phyloP scores from a whole-genome alignment of 2,113 vertebrate species.

The Anas platyrhynchos region DNA sequence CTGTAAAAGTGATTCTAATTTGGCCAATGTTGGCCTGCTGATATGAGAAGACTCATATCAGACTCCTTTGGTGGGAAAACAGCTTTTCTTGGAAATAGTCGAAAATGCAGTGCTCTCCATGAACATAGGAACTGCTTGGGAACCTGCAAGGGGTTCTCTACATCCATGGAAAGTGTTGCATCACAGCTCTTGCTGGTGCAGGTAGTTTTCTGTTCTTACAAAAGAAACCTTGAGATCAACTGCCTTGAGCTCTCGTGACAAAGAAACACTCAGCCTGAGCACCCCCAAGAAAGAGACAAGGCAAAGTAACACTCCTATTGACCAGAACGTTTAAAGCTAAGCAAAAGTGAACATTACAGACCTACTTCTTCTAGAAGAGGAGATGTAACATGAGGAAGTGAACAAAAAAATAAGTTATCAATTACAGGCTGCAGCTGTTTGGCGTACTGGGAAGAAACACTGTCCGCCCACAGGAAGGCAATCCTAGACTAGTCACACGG shows the following conservation, averaged over 20 bases:
- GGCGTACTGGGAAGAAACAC: background rate
- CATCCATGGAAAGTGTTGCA: background rate
- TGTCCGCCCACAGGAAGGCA: background rate
- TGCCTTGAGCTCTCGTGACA: background rate
- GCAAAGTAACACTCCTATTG: background rate
- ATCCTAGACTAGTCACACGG: background rate
- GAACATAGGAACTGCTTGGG: background rate
- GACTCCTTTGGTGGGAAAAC: background rate
- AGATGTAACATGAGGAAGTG: rapidly evolving
- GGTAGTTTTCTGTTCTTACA: background rate
- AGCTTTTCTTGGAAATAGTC: background rate
- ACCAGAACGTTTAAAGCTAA: background rate
- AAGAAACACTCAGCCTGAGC: background rate
- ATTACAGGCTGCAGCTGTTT: background rate
- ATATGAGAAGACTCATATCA: background rate
- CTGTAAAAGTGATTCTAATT: background rate
- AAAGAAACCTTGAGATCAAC: background rate
- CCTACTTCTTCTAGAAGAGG: background rate
- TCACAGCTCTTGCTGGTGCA: background rate
- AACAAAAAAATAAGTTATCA: background rate
- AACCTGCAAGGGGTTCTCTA: background rate
- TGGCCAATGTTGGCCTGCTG: background rate
- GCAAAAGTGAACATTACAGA: background rate
- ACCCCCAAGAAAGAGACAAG: background rate
- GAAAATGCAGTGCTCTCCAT: background rate